These are phyloP conservation scores for Syndactyla subalaris DNA, from an alignment of 2,797 vertebrate species.

Conservation along the genomic window DNA sequence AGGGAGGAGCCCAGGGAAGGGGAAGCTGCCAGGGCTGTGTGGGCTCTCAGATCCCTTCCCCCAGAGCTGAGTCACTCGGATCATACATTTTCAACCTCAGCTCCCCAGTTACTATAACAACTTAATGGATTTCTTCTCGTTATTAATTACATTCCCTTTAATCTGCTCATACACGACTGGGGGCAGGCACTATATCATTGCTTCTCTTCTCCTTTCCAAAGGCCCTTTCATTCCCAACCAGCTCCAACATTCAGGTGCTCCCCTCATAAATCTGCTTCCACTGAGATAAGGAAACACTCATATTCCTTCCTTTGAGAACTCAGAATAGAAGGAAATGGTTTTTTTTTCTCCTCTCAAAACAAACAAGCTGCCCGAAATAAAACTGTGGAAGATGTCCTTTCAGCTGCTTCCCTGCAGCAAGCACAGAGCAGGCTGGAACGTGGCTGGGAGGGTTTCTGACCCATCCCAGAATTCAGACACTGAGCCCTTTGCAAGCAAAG, in stretches of 20 bases:
- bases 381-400: not conserved
- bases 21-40: not conserved
- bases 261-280: not conserved
- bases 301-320: not conserved
- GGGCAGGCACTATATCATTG: not conserved
- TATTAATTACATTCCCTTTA: slow-evolving; percentile 41
- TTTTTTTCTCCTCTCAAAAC: not conserved
- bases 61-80: slow-evolving; percentile 34
- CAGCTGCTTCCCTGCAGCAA: not conserved
- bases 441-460: not conserved
- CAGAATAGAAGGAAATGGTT: not conserved
- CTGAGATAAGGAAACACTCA: not conserved
- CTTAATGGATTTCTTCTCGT: slow-evolving; percentile 49
- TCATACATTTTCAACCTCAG: slow-evolving; percentile 29
- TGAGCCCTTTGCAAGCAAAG: not conserved
- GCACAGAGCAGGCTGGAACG: not conserved
- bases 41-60: slow-evolving; percentile 40
- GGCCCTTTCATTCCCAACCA: not conserved
- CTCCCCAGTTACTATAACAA: slow-evolving; percentile 64
- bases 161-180: slow-evolving; percentile 3
- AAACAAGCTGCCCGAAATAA: slow-evolving; percentile 9
- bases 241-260: not conserved
- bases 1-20: not conserved
- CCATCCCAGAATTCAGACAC: not conserved
- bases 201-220: not conserved